Base-by-base conservation (phyloP, 2,797 vertebrate species). In the Babyrousa celebensis region DNA sequence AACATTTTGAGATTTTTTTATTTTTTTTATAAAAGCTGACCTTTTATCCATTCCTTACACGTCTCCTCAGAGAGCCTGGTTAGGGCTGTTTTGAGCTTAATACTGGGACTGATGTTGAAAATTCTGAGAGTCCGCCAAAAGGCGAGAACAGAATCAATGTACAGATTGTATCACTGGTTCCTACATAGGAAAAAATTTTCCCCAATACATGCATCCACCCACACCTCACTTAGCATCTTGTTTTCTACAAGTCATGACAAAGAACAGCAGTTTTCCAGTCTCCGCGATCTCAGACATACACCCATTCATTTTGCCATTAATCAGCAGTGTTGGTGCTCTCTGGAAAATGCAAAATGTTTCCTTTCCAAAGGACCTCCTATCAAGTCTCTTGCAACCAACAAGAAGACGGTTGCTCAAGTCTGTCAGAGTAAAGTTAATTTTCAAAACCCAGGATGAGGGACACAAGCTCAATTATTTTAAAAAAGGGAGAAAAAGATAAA, bases 191-290 rank as follows among this genome's bases (percentile, higher is more conserved):
- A 98, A 98, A 98, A 98, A 98, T 98, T 98, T 98, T 98, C 97
- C 98, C 98, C 96, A 98, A 98, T 97, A 98, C 97, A 98, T 21
- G 90, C 96, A 98, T 92, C 98, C 98, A 97, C 99, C 99, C 99
- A 99, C 98, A 98, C 96, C 98, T 93, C 98, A 98, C 98, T 98
- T 98, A 98, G 99, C 98, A 98, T 98, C 99, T 98, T 96, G 78
- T 98, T 98, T 98, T 98, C 91, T 91, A 94, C 97, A 92, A 97
- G 93, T 94, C 89, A 93, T n/a, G 85, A 89, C 43, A 90, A 96
- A 97, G 89, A 93, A 88, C 32, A 88, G 93, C 87, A 68, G 60
- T 91, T 97, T 82, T 63, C 74, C 78, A 95, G 84, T 40, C 94
- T 75, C 11, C 89, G 75, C 7, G n/a, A 89, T 85, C 95, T 97